A percentile compares a stretch with the other conserved stretches of the same genome.
phyloP scores from a whole-genome alignment of 2,797 vertebrate genomes.

The Spheniscus humboldti region DNA sequence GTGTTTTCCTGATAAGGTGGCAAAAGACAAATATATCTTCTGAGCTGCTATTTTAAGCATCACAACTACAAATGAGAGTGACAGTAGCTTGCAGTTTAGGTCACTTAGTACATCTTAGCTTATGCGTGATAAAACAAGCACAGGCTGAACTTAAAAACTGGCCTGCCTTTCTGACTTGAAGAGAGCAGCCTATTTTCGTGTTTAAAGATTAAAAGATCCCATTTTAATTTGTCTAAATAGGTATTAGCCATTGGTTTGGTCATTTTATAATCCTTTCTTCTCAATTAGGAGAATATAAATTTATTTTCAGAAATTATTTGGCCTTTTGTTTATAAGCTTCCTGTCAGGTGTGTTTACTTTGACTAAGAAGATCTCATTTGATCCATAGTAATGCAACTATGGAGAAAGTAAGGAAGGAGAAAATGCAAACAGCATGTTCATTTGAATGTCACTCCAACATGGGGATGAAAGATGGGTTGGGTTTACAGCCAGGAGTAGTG shows the following conservation, averaged over 20 bases:
- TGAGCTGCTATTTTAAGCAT: constrained; percentile 32
- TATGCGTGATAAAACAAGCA: background rate
- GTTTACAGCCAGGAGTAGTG: background rate
- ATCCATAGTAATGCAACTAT: background rate
- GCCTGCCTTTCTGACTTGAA: background rate
- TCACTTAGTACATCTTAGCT: background rate
- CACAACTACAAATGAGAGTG: background rate
- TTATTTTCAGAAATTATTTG: background rate
- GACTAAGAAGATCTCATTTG: background rate
- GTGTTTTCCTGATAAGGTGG: constrained; percentile 14
- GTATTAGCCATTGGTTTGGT: background rate
- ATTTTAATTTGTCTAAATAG: background rate
- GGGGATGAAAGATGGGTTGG: background rate
- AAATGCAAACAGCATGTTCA: background rate
- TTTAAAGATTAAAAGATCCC: background rate
- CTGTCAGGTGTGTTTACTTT: background rate
- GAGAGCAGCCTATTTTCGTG: background rate
- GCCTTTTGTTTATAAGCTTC: background rate
- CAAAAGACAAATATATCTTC: background rate
- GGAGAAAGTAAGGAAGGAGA: background rate
- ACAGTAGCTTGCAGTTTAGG: constrained; percentile 23
- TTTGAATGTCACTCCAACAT: background rate
- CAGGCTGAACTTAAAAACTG: background rate
- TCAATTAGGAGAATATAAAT: background rate
- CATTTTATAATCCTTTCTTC: background rate